Base-by-base conservation (phyloP, 2,888 invertebrate genomes). In the Alitta virens region DNA sequence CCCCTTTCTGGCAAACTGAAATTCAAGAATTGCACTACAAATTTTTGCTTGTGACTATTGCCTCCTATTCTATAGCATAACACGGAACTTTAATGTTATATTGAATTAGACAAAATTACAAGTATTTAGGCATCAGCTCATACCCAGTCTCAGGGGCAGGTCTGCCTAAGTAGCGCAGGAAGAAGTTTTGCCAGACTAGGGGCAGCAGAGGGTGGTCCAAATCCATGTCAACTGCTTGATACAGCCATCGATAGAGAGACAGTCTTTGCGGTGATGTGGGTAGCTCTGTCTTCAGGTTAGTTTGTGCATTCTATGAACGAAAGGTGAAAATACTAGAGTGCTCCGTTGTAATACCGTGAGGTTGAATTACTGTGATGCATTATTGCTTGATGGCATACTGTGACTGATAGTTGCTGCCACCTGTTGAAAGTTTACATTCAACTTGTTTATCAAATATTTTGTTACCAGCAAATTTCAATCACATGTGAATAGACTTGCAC, bases 161-260 rank as follows among this genome's bases (percentile, higher is more conserved):
- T 69, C 90, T 83, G 50, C 87, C 86, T 60, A 91, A 83, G 76
- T 87, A 91, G 1, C 90, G 83, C 12, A 84, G 82, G 74, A 91
- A 91, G 78, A 92, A 92, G 73, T 88, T 87, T 77, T 91, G 91
- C 87, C 89, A 90, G 1, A 90, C 78, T 14, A 91, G 82, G 0
- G 90, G 88, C 42, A 89, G 82, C 26, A 90, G 80, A 0, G 90
- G 88, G 81, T 91, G 90, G 66, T 86, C 86, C 49, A 86, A 73
- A 1, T 88, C 86, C 61, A 89, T 87, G 70, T 87, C 88, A 40
- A 89, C 76, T 26, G 90, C 88, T 75, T 90, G 87, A 71, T 89
- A 88, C 0, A 89, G 88, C 87, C 89, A 91, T 63, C 91, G 87
- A 75, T 89, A 91, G 60, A 92, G 76, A 51, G 74, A 74, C 58